phyloP scores from a whole-genome alignment of 2,888 invertebrate genomes.

The Eumacrocentrus americanus region DNA sequence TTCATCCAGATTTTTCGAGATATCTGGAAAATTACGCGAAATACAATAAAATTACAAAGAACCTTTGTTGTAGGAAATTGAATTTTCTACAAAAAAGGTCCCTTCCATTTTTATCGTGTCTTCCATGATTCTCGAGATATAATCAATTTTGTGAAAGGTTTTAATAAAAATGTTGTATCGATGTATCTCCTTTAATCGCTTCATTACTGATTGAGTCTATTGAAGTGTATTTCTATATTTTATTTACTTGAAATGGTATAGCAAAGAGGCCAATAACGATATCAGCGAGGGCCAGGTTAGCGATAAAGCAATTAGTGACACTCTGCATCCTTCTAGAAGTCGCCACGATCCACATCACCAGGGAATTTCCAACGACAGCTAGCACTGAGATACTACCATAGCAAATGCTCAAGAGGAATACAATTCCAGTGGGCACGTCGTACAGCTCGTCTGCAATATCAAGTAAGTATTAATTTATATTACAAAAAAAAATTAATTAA shows the following conservation, averaged over 20 bases:
- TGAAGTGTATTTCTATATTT: not conserved
- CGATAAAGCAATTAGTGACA: constrained; percentile 85
- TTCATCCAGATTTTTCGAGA: no score
- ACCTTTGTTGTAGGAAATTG: no score
- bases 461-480: not conserved
- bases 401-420: constrained; percentile 76
- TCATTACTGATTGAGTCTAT: no score
- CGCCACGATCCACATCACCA: constrained; percentile 86
- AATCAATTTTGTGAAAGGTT: no score
- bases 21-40: no score
- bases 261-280: constrained; percentile 85
- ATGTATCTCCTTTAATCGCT: no score
- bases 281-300: constrained; percentile 84
- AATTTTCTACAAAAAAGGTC: no score
- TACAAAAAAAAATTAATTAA: constrained; percentile 23
- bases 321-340: constrained; percentile 81
- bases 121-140: no score
- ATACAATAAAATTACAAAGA: no score
- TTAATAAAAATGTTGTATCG: no score
- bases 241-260: constrained; percentile 75
- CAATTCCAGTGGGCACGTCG: constrained; percentile 76
- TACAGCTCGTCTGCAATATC: constrained; percentile 68
- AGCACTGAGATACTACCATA: constrained; percentile 83
- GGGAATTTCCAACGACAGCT: constrained; percentile 80
- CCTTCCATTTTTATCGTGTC: no score